phyloP scores from a whole-genome alignment of 2,113 vertebrate genomes.

The Baryphthengus martii region DNA sequence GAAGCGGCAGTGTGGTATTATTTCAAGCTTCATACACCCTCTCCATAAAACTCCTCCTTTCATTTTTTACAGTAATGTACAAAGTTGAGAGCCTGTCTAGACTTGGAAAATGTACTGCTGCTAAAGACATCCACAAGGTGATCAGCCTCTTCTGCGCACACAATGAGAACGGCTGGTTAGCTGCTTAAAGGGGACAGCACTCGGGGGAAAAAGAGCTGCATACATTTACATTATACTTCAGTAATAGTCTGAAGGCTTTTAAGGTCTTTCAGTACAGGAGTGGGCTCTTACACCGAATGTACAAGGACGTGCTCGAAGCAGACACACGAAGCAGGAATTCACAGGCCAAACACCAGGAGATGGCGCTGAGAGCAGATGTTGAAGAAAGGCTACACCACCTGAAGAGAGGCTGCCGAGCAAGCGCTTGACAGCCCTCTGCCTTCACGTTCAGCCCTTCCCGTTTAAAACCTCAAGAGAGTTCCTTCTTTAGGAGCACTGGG shows the following conservation, averaged over 20 bases:
- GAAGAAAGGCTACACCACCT: not conserved
- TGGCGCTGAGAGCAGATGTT: not conserved
- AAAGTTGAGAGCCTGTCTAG: not conserved
- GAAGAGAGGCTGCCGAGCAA: not conserved
- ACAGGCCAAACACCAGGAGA: not conserved
- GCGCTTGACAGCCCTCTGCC: too few relatives aligned
- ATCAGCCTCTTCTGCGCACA: accelerated
- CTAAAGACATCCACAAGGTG: not conserved
- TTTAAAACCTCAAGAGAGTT: not conserved
- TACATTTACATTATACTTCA: not conserved
- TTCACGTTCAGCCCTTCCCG: not conserved
- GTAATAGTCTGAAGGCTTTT: not conserved
- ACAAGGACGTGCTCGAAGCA: not conserved
- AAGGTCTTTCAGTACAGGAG: not conserved
- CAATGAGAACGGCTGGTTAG: not conserved
- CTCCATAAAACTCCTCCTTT: not conserved
- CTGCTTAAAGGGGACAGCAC: not conserved
- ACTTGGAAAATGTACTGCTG: not conserved
- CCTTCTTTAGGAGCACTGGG: not conserved
- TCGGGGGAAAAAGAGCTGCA: accelerated
- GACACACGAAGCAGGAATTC: not conserved
- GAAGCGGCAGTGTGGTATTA: not conserved
- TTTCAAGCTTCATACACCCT: not conserved
- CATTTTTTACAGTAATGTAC: not conserved
- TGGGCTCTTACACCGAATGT: too few relatives aligned